Percentiles rank a stretch among this genome's conserved stretches.
Conservation (phyloP, 2,797 vertebrate species). For the Nannoperca obscura region DNA sequence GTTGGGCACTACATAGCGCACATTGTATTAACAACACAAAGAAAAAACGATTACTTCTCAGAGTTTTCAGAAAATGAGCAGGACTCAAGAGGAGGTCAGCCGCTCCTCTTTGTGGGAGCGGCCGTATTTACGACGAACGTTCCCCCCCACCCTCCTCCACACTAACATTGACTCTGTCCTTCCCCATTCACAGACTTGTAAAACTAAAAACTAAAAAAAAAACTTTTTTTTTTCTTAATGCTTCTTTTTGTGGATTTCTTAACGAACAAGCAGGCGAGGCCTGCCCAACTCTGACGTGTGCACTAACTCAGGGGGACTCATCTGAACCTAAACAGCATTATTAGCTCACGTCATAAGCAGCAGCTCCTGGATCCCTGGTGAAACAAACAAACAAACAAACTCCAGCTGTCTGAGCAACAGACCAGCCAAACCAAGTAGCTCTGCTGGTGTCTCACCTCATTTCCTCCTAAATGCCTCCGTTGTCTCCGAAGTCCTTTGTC, state of each 20-base stretch:
- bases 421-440: slow-evolving; percentile 76
- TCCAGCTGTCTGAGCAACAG: slow-evolving; percentile 69
- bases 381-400: slow-evolving; percentile 25
- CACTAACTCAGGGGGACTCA: slow-evolving; percentile 88
- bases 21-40: slow-evolving; percentile 44
- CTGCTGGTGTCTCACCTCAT: slow-evolving; percentile 62
- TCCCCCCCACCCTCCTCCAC: slow-evolving; percentile 44
- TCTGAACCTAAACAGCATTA: slow-evolving; percentile 80
- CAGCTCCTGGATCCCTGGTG: slow-evolving; percentile 65
- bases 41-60: slow-evolving; percentile 40
- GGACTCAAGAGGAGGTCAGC: slow-evolving; percentile 72
- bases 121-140: slow-evolving; percentile 51
- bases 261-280: slow-evolving; percentile 66
- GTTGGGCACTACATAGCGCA: slow-evolving; percentile 62
- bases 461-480: slow-evolving; percentile 53
- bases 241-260: slow-evolving; percentile 76
- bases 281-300: slow-evolving; percentile 75
- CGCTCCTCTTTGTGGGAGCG: slow-evolving; percentile 50
- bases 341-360: slow-evolving; percentile 61
- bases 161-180: slow-evolving; percentile 58
- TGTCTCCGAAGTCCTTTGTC: slow-evolving; percentile 48
- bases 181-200: slow-evolving; percentile 64
- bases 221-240: slow-evolving; percentile 43
- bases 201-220: too few species aligned
- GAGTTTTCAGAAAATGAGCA: slow-evolving; percentile 73